These are phyloP conservation scores for Muscina levida DNA, from an alignment of 2,888 invertebrate species.

Conservation along the genomic window DNA sequence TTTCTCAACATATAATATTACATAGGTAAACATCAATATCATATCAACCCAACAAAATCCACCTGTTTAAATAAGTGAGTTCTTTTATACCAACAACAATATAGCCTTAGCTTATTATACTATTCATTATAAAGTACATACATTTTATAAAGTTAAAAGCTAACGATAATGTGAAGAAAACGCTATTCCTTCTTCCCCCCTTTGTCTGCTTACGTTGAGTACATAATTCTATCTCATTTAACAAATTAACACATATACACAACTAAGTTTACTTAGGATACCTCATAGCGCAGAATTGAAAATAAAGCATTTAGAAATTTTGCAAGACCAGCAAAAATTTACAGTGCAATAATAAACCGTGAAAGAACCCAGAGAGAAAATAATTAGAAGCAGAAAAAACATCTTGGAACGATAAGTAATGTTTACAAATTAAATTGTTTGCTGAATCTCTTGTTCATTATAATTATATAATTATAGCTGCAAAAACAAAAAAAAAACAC, in stretches of 20 bases:
- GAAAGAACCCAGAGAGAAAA: too few relatives aligned
- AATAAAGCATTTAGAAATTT: constrained; percentile 42
- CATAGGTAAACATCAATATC: too few relatives aligned
- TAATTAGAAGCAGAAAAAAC: background rate
- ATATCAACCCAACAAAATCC: background rate
- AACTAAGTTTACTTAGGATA: background rate
- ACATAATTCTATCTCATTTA: too few relatives aligned
- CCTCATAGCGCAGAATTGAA: constrained; percentile 31
- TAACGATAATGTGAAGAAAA: background rate
- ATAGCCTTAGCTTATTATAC: constrained; percentile 2
- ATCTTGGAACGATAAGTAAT: background rate
- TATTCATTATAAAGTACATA: too few relatives aligned
- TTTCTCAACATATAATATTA: background rate
- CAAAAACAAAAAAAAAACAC: background rate
- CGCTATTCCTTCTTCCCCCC: background rate
- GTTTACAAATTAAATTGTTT: constrained; percentile 40
- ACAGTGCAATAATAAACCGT: background rate
- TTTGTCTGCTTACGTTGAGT: too few relatives aligned
- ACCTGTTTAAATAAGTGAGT: constrained; percentile 18
- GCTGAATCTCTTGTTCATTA: background rate
- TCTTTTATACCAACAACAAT: background rate
- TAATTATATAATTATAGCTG: constrained; percentile 37
- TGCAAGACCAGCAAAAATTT: constrained; percentile 1
- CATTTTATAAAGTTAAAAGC: too few relatives aligned
- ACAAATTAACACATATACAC: constrained; percentile 46